Evolutionary conservation across 2,113 vertebrate species (phyloP), one percentile per base, ranked within the genome.

Genomic region (Anser brachyrhynchus): DNA sequence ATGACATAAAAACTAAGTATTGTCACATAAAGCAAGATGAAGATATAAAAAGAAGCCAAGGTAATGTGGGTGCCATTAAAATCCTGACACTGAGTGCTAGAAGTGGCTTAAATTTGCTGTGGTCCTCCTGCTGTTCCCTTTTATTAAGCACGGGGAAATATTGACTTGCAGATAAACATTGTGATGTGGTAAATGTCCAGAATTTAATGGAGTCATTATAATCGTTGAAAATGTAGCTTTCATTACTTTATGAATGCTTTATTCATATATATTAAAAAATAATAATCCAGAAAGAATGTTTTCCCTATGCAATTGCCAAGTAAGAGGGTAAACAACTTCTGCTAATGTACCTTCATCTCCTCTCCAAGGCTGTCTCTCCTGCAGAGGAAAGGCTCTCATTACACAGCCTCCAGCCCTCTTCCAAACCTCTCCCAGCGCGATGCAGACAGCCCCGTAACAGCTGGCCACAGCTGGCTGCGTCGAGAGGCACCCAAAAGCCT

Each of bases 151-250:
- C 0, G 2, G 46, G 49, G 49, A 96, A 94, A 92, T 75, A 76
- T 6, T 89, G 44, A 44, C 35, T 85, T 83, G 77, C 71, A 91
- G 87, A 92, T 83, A 95, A 95, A 95, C 37, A 87, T 7, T 67
- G 75, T 90, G 69, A 92, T 90, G 85, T 71, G 52, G 79, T 87
- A 73, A 92, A 90, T n/a, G 49, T 72, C 86, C 77, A 78, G 89
- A 89, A 90, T 89, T 81, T 95, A 94, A 71, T 89, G 39, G 81
- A 91, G 57, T 61, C 49, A 92, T 95, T 89, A 91, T 90, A 90
- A 93, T 35, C 86, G 57, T 89, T 41, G 33, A 96, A 93, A 96
- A 92, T 87, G 90, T 74, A 84, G 29, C 76, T 96, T 97, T 97
- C 88, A 90, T 71, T 93, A 81, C 70, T 41, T 89, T 87, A 76